Evolutionary conservation across 2,888 invertebrate species (phyloP), one percentile per base, ranked within the genome.

Genomic region (Mylabris sibirica): DNA sequence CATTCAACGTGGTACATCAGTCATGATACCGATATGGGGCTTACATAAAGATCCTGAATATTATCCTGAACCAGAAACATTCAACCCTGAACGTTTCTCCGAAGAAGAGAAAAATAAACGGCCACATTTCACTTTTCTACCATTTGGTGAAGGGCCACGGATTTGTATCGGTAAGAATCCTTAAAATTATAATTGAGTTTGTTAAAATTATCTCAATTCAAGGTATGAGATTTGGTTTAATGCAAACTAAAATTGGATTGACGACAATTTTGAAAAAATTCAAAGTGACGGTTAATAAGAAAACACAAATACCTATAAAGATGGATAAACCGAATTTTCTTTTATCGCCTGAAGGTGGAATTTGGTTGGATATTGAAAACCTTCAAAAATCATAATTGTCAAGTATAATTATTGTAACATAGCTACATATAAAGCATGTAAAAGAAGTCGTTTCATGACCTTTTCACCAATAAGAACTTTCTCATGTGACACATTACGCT

Each of bases 71-170:
- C 76, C 76, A 12, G 74, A 75, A 8, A 69, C 70, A 64, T 76
- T 77, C 60, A 69, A 75, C 67, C 75, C 76, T 3, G 74, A 77
- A 63, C 60, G 76, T 49, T 77, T 76, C 35, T 64, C 64, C 1
- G 69, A 71, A 44, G 74, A 72, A 1, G 68, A 69, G 17, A 70
- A 67, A 35, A 49, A 49, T n/a, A 59, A 57, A 22, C 61, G 65
- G 24, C 66, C 66, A 11, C 60, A 60, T 22, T 68, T 66, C 17
- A 66, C 69, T 34, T 82, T 77, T 65, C 64, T 82, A 63, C 80
- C 83, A 0, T 83, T 83, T 64, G 82, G 82, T n/a, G 80, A 80
- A 59, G 81, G 83, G 5, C 83, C 83, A 4, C 74, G 80, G 63
- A 76, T 75, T 62, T 83, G 83, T 71, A 82, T 83, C 30, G 82